Percentiles rank a stretch among this genome's conserved stretches.
phyloP scores from a whole-genome alignment of 2,888 invertebrate species.

The Chrysolina americana region DNA sequence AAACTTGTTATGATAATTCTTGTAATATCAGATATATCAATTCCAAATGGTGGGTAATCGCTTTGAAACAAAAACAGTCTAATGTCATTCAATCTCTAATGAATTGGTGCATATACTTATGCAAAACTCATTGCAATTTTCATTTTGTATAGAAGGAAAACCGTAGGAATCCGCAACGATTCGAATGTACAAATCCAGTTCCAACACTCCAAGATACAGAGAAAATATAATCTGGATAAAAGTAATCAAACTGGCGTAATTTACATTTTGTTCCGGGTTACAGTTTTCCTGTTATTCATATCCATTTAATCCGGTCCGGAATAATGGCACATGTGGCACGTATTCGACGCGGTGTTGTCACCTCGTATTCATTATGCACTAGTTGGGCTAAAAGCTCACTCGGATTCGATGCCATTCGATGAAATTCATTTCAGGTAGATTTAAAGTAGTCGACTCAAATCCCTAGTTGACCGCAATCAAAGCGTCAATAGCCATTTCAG shows the following conservation, averaged over 20 bases:
- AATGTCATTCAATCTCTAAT: too few species aligned
- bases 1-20: too few species aligned
- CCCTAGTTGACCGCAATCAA: not conserved
- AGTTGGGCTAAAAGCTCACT: not conserved
- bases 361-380: conserved; percentile 17
- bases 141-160: not conserved
- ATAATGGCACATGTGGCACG: conserved; percentile 59
- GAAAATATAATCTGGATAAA: conserved; percentile 53
- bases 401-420: not conserved
- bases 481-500: not conserved
- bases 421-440: not conserved
- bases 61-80: too few species aligned
- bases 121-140: not conserved
- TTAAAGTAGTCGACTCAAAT: not conserved
- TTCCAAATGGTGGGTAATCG: too few species aligned
- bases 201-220: conserved; percentile 39
- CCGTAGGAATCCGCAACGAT: not conserved
- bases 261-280: conserved; percentile 59
- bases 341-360: conserved; percentile 47
- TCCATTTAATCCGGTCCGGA: conserved; percentile 56
- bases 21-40: too few species aligned
- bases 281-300: conserved; percentile 59
- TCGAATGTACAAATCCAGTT: conserved; percentile 28
- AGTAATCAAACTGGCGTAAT: conserved; percentile 57
- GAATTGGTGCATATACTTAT: too few species aligned